Evolutionary conservation across 2,113 vertebrate genomes (phyloP).

Genomic region (Colossoma macropomum): DNA sequence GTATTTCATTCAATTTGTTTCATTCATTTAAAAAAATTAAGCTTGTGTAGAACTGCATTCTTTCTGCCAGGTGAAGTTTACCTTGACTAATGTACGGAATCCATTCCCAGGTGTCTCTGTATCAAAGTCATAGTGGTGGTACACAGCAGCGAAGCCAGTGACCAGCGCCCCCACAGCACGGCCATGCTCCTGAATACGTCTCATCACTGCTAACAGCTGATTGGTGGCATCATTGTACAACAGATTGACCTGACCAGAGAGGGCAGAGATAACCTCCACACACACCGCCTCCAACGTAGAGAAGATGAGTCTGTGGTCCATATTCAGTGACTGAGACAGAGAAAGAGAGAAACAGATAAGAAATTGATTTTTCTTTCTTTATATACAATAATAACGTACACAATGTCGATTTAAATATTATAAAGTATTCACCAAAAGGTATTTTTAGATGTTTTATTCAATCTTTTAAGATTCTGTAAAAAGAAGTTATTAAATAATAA

Average conservation of each 20-base stretch:
- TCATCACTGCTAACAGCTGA: conserved; percentile 67
- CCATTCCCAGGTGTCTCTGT: conserved; percentile 76
- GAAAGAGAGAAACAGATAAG: background rate
- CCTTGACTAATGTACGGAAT: conserved; percentile 80
- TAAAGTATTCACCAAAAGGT: no score
- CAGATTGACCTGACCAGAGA: conserved; percentile 52
- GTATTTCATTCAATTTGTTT: no score
- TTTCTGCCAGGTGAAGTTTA: background rate
- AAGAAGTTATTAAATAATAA: no score
- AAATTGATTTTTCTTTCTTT: background rate
- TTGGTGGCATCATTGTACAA: conserved; percentile 59
- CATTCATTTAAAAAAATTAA: no score
- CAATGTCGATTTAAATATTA: no score
- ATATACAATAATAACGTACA: no score
- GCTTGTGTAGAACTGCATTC: no score
- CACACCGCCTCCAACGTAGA: conserved; percentile 70
- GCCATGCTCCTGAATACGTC: conserved; percentile 70
- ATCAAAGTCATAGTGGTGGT: conserved; percentile 81
- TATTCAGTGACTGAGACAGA: conserved; percentile 25
- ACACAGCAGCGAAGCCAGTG: conserved; percentile 65
- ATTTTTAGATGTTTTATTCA: no score
- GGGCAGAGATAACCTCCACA: conserved; percentile 73
- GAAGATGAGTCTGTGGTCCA: conserved; percentile 76
- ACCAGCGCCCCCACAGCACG: conserved; percentile 69
- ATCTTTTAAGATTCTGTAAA: no score